Evolutionary conservation across 2,888 invertebrate genomes (phyloP), one percentile per base, ranked within the genome.

Genomic region (Onthophagus sagittarius): DNA sequence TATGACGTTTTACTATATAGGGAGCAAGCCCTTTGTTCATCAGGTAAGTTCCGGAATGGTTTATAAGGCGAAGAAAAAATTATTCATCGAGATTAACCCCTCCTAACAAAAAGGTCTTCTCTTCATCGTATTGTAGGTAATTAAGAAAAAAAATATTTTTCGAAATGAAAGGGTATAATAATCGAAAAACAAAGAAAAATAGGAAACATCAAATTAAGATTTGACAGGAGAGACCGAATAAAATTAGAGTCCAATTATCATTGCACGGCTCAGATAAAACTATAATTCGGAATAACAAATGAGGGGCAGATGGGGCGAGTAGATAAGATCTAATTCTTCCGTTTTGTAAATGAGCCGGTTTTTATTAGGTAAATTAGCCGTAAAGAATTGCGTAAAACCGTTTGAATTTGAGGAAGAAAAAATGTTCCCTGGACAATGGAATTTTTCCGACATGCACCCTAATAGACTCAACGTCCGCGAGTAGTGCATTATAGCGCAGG

Each of bases 1-100:
- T 67, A 67, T 67, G 67, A 67, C 67, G 31, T 67, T 23, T 53
- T 53, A 53, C 39, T 53, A 53, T 53, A 53, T 53, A 53, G 39
- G 39, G 39, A 53, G 39, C 23, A 53, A 53, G 11, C 39, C 39
- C 5, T 53, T 53, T 53, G 39, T 53, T 53, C 39, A 7, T 53
- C 39, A 53, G 39, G 39, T 53, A 53, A 53, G 39, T 53, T 53
- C 39, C 39, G 39, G 39, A 53, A 9, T 53, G 39, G 39, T 11
- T 53, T 53, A 7, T 53, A 23, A 23, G 23, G 3, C 1, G 39
- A 53, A 53, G 11, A 53, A 9, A 53, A 9, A 53, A 53, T 53
- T 4, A 7, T 11, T 53, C 11, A 53, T 11, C 39, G 11, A 23
- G 23, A 11, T 53, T 53, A 53, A 53, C 39, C 23, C 23, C 9